Evolutionary conservation across 2,888 invertebrate species (phyloP), one percentile per base, ranked within the genome.

Genomic region (Aspidiotus rigidus): DNA sequence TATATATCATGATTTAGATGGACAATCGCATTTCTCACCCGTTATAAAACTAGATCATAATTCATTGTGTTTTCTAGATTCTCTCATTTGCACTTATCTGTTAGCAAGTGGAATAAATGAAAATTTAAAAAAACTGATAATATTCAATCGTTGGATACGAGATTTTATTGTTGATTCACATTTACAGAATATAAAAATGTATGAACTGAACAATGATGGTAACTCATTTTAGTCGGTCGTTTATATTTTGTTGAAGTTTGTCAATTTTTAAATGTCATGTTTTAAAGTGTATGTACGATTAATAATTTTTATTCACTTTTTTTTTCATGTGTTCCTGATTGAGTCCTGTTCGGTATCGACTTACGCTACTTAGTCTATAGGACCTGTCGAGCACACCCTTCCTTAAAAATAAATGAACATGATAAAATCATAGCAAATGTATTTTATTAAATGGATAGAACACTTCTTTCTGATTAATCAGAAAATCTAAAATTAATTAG

Each of bases 1-100:
- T 67, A 60, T 67, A 60, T 67, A 67, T 67, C 67, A 67, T 59
- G 59, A 60, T 59, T 28, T 67, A 67, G 59, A 67, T 60, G 59
- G 67, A 67, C 67, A 67, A 67, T 67, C 67, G 67, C 67, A 42
- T 42, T 57, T 42, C 44, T 41, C 39, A 13, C 40, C 44, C 57
- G 42, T 53, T 28, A 13, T 59, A 16, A 1, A 28, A 28, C 28
- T 59, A 59, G 16, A 28, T 59, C 16, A 59, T 67, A 28, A 67
- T 59, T 49, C 59, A 59, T 60, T 59, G 28, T 28, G 28, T 28
- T 28, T 28, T 28, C 28, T 67, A 44, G 59, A 67, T 67, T 39
- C 15, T 60, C 60, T 60, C 49, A 67, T 39, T 44, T 53, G 59
- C 44, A 59, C n/a, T 67, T 63, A 42, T 60, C 67, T 49, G 56